phyloP scores from a whole-genome alignment of 1,140 invertebrate genomes.

The Saccostrea glomerata region DNA sequence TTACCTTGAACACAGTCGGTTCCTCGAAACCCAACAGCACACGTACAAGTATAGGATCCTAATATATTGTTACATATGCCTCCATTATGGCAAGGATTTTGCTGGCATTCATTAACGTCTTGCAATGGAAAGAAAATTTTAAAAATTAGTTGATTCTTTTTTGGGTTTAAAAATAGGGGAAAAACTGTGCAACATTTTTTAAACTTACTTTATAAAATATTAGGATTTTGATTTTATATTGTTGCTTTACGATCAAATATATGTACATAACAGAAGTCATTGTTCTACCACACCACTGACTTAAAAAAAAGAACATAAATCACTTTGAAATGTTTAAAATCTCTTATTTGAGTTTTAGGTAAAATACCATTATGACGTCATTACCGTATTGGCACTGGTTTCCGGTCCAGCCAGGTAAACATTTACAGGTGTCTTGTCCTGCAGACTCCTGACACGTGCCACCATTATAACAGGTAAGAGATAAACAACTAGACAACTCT shows the following conservation, averaged over 20 bases:
- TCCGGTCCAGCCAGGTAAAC: constrained; percentile 40
- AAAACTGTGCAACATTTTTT: too few species aligned
- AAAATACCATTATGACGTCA: not conserved
- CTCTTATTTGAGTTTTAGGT: too few species aligned
- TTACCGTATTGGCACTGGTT: constrained; percentile 11
- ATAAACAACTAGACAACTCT: not conserved
- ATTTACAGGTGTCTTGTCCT: constrained; percentile 24
- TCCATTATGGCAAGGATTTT: constrained; percentile 36
- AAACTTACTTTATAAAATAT: too few species aligned
- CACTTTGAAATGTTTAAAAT: too few species aligned
- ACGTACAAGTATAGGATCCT: constrained; percentile 8
- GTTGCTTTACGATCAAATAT: too few species aligned
- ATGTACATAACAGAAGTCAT: too few species aligned
- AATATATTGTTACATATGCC: constrained; percentile 28
- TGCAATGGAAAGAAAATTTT: not conserved
- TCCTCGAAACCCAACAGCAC: not conserved
- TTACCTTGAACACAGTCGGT: constrained; percentile 8
- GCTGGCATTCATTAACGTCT: constrained; percentile 33
- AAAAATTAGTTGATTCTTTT: not conserved
- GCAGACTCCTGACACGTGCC: constrained; percentile 40
- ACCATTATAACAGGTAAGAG: constrained; percentile 38
- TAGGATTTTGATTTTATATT: too few species aligned
- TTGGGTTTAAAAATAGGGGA: not conserved
- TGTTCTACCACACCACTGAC: too few species aligned
- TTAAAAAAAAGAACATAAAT: too few species aligned